Evolutionary conservation across 2,797 vertebrate species (phyloP), one percentile per base, ranked within the genome.

Genomic region (Liparis tanakae): DNA sequence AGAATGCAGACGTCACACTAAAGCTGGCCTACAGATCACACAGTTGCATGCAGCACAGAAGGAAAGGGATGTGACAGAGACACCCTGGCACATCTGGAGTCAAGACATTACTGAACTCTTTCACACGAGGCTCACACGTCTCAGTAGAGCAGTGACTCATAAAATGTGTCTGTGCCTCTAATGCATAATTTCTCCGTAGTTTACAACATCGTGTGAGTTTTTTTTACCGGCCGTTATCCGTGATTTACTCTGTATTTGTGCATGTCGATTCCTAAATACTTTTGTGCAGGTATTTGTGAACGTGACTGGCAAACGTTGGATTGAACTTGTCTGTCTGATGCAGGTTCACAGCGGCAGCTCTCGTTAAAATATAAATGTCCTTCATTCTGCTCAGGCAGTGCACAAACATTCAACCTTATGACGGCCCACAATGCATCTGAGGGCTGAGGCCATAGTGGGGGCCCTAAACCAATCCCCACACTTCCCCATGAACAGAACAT

Each of bases 1-100:
- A 17, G 65, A 73, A 39, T 37, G 10, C 86, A 83, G 80, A 87
- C 79, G 81, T 76, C 51, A 56, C 44, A 22, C 48, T 41, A 7
- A 20, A 10, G 10, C 55, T 44, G 0, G 0, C 34, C 73, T 57
- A 41, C 22, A 64, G 64, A 58, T 43, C 57, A 25, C 73, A 72
- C 30, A 53, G 69, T 67, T 67, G 44, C 64, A 54, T 48, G 57
- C 12, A 69, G 63, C 43, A 22, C n/a, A 22, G 61, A 37, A 12
- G 9, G 17, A 39, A 41, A 41, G 10, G 67, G 48, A 75, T 56
- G 69, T 58, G 20, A 56, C 59, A 44, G 68, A 70, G 70, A 76
- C 10, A 15, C 68, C 67, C 60, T 30, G 25, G 59, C 46, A 86
- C 82, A 86, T 83, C 81, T 85, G 84, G 54, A 76, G 74, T 75